These are phyloP conservation scores for Palythoa heliodiscus DNA, from an alignment of 92 coral and sea anemone genomes.

Conservation along the genomic window DNA sequence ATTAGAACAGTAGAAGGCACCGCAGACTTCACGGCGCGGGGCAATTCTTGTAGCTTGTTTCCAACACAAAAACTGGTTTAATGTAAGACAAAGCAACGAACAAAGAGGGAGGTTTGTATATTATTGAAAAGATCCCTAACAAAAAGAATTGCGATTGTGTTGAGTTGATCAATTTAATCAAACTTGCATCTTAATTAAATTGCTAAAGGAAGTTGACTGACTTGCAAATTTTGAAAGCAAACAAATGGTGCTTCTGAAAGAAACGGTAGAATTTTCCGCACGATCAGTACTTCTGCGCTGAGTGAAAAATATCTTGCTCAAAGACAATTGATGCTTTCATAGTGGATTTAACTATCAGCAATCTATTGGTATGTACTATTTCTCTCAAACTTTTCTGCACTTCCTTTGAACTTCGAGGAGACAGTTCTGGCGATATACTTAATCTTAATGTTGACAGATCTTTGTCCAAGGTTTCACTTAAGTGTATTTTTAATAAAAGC, in stretches of 20 bases:
- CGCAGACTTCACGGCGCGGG: constrained; percentile 45
- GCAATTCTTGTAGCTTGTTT: constrained; percentile 25
- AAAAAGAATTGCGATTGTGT: constrained; percentile 27
- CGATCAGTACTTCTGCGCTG: not conserved
- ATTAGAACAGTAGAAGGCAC: not conserved
- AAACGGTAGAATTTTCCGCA: not conserved
- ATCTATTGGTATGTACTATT: not conserved
- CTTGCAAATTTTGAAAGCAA: constrained; percentile 42
- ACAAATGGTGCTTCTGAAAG: not conserved
- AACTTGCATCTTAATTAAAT: constrained; percentile 42
- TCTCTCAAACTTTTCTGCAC: not conserved
- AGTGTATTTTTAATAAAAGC: constrained; percentile 39
- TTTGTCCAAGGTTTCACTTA: constrained; percentile 25
- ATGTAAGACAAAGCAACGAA: constrained; percentile 29
- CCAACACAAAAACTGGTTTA: constrained; percentile 29
- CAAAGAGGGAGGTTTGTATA: constrained; percentile 32
- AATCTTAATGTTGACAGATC: constrained; percentile 40
- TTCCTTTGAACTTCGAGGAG: not conserved
- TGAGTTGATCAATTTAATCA: constrained; percentile 42
- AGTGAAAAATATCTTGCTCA: not conserved
- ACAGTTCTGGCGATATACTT: not conserved
- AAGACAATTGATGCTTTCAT: not conserved
- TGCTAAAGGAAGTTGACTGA: constrained; percentile 33
- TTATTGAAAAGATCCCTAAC: constrained; percentile 41
- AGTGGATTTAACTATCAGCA: not conserved